phyloP scores from a whole-genome alignment of 2,113 vertebrate genomes.

The Oophaga pumilio region DNA sequence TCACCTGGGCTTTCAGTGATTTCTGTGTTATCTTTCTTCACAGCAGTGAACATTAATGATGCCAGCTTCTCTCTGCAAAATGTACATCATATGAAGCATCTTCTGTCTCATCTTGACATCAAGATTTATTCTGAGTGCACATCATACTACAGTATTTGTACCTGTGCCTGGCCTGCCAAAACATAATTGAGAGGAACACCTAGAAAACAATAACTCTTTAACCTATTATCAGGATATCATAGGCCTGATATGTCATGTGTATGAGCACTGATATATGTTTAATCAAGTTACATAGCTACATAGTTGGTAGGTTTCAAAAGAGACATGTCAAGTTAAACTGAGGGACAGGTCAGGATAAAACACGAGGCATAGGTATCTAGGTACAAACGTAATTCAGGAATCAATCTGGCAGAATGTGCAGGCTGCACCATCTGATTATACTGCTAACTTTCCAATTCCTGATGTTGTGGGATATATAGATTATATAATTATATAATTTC shows the following conservation, averaged over 20 bases:
- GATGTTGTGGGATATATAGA: too few relatives aligned
- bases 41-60: slow-evolving; percentile 48
- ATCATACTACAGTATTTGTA: not conserved
- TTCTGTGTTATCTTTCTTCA: slow-evolving; percentile 35
- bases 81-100: slow-evolving; percentile 30
- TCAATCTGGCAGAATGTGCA: too few relatives aligned
- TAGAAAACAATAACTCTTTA: slow-evolving; percentile 5
- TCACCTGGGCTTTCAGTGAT: slow-evolving; percentile 43
- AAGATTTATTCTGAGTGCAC: slow-evolving; percentile 23
- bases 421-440: too few relatives aligned
- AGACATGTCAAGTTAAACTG: too few relatives aligned
- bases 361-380: too few relatives aligned
- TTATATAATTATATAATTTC: too few relatives aligned
- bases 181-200: not conserved
- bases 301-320: too few relatives aligned
- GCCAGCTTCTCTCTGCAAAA: slow-evolving; percentile 32
- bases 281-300: not conserved
- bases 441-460: too few relatives aligned
- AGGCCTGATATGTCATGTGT: not conserved
- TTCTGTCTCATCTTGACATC: slow-evolving; percentile 38
- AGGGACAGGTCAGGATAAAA: too few relatives aligned
- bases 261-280: not conserved
- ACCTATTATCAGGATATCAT: slow-evolving; percentile 1
- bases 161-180: not conserved
- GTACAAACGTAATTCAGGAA: too few relatives aligned